phyloP scores from a whole-genome alignment of 2,113 vertebrate genomes.

The Mungos mungo region DNA sequence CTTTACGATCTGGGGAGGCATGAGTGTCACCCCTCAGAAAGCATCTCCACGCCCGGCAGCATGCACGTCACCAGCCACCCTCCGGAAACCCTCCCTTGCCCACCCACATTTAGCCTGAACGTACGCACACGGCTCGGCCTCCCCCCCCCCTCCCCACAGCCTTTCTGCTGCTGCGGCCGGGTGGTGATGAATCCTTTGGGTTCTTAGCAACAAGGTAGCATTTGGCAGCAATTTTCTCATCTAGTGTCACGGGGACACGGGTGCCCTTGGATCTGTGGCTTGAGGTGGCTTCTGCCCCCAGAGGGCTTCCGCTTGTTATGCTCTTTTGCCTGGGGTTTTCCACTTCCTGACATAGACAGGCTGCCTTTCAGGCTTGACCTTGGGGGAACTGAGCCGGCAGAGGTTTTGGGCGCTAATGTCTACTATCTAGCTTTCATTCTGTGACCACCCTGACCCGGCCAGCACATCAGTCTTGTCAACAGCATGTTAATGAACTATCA shows the following conservation, averaged over 20 bases:
- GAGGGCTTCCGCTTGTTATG: background rate
- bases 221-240: background rate
- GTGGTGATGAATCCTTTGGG: background rate
- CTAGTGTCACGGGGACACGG: background rate
- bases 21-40: background rate
- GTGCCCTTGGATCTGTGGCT: background rate
- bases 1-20: background rate
- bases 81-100: background rate
- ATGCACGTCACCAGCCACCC: fast-evolving
- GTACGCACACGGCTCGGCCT: fast-evolving
- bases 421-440: background rate
- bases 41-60: background rate
- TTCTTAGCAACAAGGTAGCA: background rate
- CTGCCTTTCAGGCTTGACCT: background rate
- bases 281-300: background rate
- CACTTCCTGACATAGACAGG: background rate
- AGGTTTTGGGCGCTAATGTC: background rate
- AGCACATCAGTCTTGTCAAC: background rate
- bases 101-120: background rate
- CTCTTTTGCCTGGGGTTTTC: background rate
- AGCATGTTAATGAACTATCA: background rate
- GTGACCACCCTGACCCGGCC: background rate
- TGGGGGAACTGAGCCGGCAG: background rate
- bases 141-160: too few species aligned
- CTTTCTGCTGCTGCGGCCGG: background rate